These are phyloP conservation scores for Julus scanicus DNA, from an alignment of 2,888 invertebrate species.

Conservation along the genomic window DNA sequence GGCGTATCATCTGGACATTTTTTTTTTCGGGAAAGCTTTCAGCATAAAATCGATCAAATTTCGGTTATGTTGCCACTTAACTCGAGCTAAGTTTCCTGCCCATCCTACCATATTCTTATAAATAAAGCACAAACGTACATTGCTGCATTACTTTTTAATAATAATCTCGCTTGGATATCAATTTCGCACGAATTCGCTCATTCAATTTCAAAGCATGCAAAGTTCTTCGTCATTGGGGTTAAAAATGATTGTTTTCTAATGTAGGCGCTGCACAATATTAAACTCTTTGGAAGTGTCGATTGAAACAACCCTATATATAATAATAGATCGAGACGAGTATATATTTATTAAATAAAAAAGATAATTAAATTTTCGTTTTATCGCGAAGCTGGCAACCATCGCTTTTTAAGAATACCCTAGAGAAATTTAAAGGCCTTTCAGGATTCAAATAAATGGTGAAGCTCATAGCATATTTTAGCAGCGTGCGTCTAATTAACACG, in stretches of 20 bases:
- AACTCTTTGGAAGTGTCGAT: neutral
- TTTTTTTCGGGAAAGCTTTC: neutral
- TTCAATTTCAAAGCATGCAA: neutral
- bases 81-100: slow-evolving; percentile 15
- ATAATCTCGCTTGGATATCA: slow-evolving; percentile 17
- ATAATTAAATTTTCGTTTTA: slow-evolving; percentile 5
- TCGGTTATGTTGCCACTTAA: slow-evolving; percentile 39
- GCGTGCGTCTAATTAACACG: neutral
- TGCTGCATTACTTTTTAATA: slow-evolving; percentile 21
- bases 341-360: slow-evolving; percentile 17
- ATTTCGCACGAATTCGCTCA: neutral
- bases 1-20: slow-evolving; percentile 13
- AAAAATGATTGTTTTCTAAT: slow-evolving; percentile 12
- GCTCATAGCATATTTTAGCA: neutral
- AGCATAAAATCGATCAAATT: slow-evolving; percentile 39
- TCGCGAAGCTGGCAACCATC: neutral
- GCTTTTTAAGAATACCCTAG: slow-evolving; percentile 3
- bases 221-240: neutral
- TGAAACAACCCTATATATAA: neutral
- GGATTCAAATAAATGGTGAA: neutral
- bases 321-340: neutral
- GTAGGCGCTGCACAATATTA: neutral
- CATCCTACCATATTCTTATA: neutral
- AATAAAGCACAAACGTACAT: neutral
- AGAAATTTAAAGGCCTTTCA: slow-evolving; percentile 21